Evolutionary conservation across 2,888 invertebrate genomes (phyloP), one percentile per base, ranked within the genome.

Genomic region (Harpagoxenus sublaevis): DNA sequence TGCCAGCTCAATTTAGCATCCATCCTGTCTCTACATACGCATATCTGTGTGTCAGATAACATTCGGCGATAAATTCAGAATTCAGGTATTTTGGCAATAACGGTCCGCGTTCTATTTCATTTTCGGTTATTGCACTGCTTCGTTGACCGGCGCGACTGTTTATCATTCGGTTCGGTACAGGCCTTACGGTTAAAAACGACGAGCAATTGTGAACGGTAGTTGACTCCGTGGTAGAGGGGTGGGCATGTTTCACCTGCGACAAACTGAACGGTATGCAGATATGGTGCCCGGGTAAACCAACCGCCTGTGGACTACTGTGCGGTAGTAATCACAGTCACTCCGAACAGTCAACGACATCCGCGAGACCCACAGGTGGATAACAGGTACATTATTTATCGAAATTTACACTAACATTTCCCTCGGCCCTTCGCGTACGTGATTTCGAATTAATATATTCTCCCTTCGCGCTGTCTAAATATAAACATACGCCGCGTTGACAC

Each of bases 211-310:
- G 87, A 87, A 88, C 85, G 83, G 78, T 85, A 74, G 86, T 84
- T 73, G 79, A 81, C 82, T 53, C 57, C 15, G 45, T 55, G 53
- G 89, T 84, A 85, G 87, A 85, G 89, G 88, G 89, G 89, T 88
- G 60, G 85, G 87, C 87, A 60, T 74, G 85, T 89, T 86, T 87
- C 70, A 88, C 66, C 75, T 53, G 86, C 74, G 87, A 89, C 89
- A 87, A 68, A 89, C 68, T 77, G 77, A 87, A 89, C 88, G 89
- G 89, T 90, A 91, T 90, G 89, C 86, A 88, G 90, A 90, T 91
- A 87, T 86, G 85, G 84, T 89, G 91, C 85, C 84, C 84, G 86
- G 89, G 85, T 88, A 91, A 89, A 87, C 88, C 87, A 82, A 83
- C 86, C 86, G 85, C 84, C 86, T 86, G 83, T 89, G 85, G 85